These are phyloP conservation scores for Ariolimax columbianus DNA, from an alignment of 2,888 invertebrate species.

Conservation along the genomic window DNA sequence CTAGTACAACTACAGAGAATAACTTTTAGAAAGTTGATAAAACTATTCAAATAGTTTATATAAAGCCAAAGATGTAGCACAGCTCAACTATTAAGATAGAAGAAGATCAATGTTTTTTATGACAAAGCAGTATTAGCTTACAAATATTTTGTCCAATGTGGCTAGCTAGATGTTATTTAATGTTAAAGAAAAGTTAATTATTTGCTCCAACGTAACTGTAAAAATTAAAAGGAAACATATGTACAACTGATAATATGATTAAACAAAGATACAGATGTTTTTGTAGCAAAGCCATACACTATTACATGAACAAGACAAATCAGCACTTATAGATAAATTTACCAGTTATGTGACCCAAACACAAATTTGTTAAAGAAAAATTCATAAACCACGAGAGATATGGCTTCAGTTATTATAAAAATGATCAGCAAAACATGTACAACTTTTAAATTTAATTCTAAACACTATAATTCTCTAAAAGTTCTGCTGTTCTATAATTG, in stretches of 20 bases:
- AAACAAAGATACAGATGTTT: not conserved
- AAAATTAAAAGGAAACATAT: constrained; percentile 11
- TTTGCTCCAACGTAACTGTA: not conserved
- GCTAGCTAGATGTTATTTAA: not conserved
- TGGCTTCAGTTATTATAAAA: not conserved
- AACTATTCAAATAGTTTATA: not conserved
- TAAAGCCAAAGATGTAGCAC: no score
- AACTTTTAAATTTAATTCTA: not conserved
- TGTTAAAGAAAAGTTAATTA: not conserved
- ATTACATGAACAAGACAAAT: not conserved
- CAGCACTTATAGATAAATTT: not conserved
- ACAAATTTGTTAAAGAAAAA: not conserved
- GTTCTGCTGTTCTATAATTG: not conserved
- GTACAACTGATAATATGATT: constrained; percentile 7
- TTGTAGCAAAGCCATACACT: not conserved
- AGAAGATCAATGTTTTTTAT: no score
- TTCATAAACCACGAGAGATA: not conserved
- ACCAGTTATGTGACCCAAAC: not conserved
- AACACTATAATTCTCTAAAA: not conserved
- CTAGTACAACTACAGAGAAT: not conserved
- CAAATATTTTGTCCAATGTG: not conserved
- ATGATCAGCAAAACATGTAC: not conserved
- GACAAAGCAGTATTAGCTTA: not conserved
- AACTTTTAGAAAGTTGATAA: not conserved
- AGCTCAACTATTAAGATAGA: no score